A percentile compares a stretch with the other conserved stretches of the same genome.
These are phyloP conservation scores for Cairina moschata DNA, from an alignment of 2,113 vertebrate genomes.

Conservation along the genomic window DNA sequence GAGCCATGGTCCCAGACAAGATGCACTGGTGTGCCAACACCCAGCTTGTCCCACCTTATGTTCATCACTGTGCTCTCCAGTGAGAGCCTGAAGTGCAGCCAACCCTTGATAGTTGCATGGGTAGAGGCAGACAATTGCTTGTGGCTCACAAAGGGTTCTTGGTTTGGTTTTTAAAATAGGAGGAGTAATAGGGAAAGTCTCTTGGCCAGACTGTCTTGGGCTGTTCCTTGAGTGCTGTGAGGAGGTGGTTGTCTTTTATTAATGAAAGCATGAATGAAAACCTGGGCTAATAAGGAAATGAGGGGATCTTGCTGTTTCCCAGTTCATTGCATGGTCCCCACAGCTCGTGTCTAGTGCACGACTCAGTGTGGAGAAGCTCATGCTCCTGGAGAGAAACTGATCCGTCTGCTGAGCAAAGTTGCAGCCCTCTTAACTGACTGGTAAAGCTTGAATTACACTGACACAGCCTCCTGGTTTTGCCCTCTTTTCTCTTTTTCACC, in stretches of 20 bases:
- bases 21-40: neutral
- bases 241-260: neutral
- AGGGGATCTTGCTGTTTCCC: neutral
- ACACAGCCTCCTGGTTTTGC: neutral
- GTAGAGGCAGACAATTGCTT: neutral
- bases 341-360: neutral
- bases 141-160: neutral
- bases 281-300: neutral
- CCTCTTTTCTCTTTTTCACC: neutral
- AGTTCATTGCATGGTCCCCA: fast-evolving
- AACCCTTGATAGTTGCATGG: neutral
- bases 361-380: neutral
- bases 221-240: neutral
- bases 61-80: neutral
- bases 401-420: neutral
- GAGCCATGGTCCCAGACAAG: neutral
- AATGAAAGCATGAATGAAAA: neutral
- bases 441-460: slow-evolving; percentile 24
- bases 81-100: neutral
- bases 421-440: neutral
- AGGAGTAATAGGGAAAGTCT: neutral
- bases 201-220: neutral
- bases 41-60: neutral
- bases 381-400: neutral
- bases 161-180: neutral